Percentiles rank a stretch among this genome's conserved stretches.
These are phyloP conservation scores for Benitochromis conjunctus DNA, from an alignment of 2,113 vertebrate species.

Conservation along the genomic window DNA sequence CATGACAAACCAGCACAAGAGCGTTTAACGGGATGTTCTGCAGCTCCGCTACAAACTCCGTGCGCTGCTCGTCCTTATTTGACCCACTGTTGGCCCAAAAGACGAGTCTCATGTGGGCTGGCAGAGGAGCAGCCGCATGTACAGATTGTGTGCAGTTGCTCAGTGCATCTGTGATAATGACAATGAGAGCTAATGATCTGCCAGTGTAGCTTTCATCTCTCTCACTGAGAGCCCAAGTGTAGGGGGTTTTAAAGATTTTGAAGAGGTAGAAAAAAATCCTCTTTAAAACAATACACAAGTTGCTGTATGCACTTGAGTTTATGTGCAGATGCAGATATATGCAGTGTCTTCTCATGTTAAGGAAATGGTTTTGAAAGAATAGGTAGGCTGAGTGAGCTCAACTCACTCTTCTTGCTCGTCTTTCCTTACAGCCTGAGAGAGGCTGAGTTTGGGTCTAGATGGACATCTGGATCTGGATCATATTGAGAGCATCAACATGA, in stretches of 20 bases:
- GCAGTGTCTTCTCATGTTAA: not conserved
- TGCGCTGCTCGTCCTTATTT: constrained; percentile 24
- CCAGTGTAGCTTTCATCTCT: not conserved
- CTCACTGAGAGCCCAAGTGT: not conserved
- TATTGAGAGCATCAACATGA: not conserved
- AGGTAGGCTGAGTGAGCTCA: not conserved
- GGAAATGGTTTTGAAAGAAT: not conserved
- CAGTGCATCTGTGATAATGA: constrained; percentile 13
- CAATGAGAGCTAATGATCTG: not conserved
- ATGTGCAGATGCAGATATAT: not conserved
- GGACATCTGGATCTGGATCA: not conserved
- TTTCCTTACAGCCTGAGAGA: not conserved
- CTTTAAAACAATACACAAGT: not conserved
- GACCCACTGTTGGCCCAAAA: constrained; percentile 36
- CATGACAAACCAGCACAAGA: not conserved
- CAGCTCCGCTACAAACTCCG: not conserved
- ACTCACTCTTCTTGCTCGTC: not conserved
- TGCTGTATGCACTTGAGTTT: not conserved
- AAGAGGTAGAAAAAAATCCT: not conserved
- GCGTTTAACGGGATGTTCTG: not conserved
- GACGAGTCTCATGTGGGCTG: constrained; percentile 17
- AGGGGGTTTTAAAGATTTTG: not conserved
- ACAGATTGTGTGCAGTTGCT: not conserved
- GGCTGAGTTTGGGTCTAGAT: not conserved
- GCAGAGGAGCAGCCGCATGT: constrained; percentile 20